Evolutionary conservation across 2,888 invertebrate genomes (phyloP).

Genomic region (Lissocephala sabroskyi): DNA sequence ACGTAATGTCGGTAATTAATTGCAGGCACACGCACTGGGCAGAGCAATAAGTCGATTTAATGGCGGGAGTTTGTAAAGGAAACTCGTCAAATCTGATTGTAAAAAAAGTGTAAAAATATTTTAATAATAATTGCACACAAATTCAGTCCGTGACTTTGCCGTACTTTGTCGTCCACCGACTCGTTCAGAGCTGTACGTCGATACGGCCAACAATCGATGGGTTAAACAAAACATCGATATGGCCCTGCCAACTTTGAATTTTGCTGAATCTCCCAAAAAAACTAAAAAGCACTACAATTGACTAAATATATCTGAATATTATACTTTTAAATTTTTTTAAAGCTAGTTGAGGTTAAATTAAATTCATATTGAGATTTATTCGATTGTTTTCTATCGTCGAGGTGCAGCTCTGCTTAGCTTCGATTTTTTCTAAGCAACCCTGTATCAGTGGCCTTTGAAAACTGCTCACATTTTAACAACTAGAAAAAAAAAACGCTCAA

Average conservation of each 20-base stretch:
- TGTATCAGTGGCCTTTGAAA: not conserved
- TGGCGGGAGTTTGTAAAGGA: constrained; percentile 17
- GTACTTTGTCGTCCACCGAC: constrained; percentile 18
- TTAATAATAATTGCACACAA: constrained; percentile 38
- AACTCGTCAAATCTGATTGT: constrained; percentile 7
- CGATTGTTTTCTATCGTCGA: too few species aligned
- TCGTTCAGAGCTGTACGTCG: too few species aligned
- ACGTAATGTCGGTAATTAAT: constrained; percentile 43
- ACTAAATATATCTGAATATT: too few species aligned
- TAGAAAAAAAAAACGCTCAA: not conserved
- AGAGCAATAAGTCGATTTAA: constrained; percentile 19
- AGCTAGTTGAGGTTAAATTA: too few species aligned
- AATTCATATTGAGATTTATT: too few species aligned
- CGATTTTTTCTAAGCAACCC: not conserved
- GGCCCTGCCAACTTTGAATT: too few species aligned
- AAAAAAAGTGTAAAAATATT: constrained; percentile 32
- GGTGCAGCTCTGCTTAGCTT: too few species aligned
- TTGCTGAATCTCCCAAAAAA: too few species aligned
- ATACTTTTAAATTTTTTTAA: too few species aligned
- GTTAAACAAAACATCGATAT: constrained; percentile 1
- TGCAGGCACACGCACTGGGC: constrained; percentile 44
- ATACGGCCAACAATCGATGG: too few species aligned
- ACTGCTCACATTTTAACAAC: not conserved
- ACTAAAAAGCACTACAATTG: too few species aligned
- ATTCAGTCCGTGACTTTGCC: constrained; percentile 18